Evolutionary conservation across 2,113 vertebrate genomes (phyloP).

Genomic region (Platysteira castanea): DNA sequence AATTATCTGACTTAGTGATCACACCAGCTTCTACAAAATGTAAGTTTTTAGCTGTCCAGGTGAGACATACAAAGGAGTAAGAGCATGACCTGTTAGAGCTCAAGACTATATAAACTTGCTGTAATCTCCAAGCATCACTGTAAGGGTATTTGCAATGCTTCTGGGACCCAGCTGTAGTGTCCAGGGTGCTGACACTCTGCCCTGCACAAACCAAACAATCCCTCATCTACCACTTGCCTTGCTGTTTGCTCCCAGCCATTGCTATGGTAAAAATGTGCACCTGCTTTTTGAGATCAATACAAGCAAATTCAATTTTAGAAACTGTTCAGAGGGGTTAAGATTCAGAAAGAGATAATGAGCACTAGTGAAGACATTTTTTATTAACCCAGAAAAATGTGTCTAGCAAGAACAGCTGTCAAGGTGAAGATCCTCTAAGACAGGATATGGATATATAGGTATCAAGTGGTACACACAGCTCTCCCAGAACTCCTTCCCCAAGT

Average conservation of each 20-base stretch:
- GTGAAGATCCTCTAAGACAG: not conserved
- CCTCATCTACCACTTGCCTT: not conserved
- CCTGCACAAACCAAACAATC: not conserved
- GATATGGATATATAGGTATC: not conserved
- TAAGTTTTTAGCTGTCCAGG: not conserved
- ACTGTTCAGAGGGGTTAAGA: not conserved
- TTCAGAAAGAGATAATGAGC: not conserved
- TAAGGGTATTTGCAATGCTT: not conserved
- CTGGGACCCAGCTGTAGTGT: not conserved
- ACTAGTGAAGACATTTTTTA: not conserved
- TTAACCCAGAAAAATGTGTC: not conserved
- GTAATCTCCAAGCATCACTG: not conserved
- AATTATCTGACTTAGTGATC: not conserved
- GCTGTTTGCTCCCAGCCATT: not conserved
- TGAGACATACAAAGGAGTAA: not conserved
- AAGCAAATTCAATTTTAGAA: not conserved
- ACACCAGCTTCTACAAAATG: not conserved
- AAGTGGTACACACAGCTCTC: not conserved
- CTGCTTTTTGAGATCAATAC: not conserved
- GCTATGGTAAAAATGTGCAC: not conserved
- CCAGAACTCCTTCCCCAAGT: not conserved
- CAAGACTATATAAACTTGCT: not conserved
- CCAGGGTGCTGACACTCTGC: not conserved
- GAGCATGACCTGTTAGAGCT: not conserved
- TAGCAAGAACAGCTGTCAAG: not conserved